A percentile compares a stretch with the other conserved stretches of the same genome.
These are phyloP conservation scores for Sarcophaga caerulescens DNA, from an alignment of 2,888 invertebrate species.

Conservation along the genomic window DNA sequence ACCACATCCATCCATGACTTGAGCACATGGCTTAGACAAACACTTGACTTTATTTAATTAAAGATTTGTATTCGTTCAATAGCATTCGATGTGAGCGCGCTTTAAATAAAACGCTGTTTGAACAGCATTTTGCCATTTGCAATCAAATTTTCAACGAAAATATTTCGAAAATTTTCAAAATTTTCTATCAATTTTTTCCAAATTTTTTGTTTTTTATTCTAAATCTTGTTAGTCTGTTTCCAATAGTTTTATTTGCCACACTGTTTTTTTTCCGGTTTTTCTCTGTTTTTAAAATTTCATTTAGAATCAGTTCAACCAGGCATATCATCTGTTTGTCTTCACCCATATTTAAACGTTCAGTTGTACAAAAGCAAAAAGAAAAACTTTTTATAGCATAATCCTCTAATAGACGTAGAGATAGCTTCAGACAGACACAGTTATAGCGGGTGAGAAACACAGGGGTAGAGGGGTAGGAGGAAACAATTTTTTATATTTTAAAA, in stretches of 20 bases:
- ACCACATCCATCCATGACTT: neutral
- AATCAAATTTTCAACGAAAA: no score
- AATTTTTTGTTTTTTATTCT: no score
- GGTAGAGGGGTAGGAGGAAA: no score
- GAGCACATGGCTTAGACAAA: neutral
- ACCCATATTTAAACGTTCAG: conserved; percentile 26
- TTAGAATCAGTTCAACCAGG: conserved; percentile 4
- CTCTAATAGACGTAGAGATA: conserved; percentile 1
- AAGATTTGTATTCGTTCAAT: neutral
- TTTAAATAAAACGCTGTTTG: no score
- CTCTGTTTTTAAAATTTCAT: neutral
- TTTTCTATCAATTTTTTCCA: no score
- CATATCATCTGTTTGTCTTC: conserved; percentile 44
- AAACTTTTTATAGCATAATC: conserved; percentile 3
- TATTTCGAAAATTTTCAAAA: no score
- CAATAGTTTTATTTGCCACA: neutral
- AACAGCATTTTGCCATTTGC: no score
- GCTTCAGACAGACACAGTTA: no score
- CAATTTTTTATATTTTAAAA: conserved; percentile 9
- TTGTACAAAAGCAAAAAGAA: neutral
- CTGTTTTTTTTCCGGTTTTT: neutral
- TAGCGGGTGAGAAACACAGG: no score
- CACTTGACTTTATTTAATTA: conserved; percentile 23
- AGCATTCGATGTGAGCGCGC: neutral
- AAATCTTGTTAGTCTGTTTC: neutral